Base-by-base conservation (phyloP, 2,888 invertebrate genomes). In the Caenorhabditis sp. region DNA sequence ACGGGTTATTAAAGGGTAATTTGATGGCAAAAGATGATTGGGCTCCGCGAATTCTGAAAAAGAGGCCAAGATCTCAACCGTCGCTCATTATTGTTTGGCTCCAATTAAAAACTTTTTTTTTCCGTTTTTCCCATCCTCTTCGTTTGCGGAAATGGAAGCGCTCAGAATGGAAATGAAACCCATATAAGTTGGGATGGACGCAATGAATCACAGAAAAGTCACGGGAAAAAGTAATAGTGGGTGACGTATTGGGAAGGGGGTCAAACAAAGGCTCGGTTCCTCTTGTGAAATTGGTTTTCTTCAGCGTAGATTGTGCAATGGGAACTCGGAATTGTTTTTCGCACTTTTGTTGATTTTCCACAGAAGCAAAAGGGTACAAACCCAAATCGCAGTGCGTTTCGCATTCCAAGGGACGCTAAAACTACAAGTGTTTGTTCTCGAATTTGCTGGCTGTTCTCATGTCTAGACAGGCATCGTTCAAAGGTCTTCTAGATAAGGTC, bases 1-100 rank as follows among this genome's bases (percentile, higher is more conserved):
- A 70, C 32, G 45, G 48, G 48, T 59, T 45, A 58, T 68, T 59
- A 59, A 66, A 70, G 58, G 56, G 53, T 59, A 70, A 59, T 53
- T 59, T 59, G 50, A 61, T 22, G 35, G 26, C n/a, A 39, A 45
- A 17, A 37, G 48, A 56, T 56, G 56, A 56, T 56, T 56, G 63
- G n/a, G n/a, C n/a, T n/a, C n/a, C 46, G 26, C 17, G 20, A 26
- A 50, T 20, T 9, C 8, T 13, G 32, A 35, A 52, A 8, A 8
- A 6, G 20, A 13, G 8, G 2, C 15, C 22, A 22, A 52, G 27
- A 52, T n/a, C n/a, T 32, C 52, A 30, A 48, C 43, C 39, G 17
- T 15, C 32, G 22, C 52, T 50, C 59, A 70, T 70, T 59, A 50
- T 52, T 43, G 27, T 39, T 52, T 45, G 8, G 8, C 20, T 41